These are phyloP conservation scores for Ceratosolen fusciceps DNA, from an alignment of 1,140 invertebrate species.

Conservation along the genomic window DNA sequence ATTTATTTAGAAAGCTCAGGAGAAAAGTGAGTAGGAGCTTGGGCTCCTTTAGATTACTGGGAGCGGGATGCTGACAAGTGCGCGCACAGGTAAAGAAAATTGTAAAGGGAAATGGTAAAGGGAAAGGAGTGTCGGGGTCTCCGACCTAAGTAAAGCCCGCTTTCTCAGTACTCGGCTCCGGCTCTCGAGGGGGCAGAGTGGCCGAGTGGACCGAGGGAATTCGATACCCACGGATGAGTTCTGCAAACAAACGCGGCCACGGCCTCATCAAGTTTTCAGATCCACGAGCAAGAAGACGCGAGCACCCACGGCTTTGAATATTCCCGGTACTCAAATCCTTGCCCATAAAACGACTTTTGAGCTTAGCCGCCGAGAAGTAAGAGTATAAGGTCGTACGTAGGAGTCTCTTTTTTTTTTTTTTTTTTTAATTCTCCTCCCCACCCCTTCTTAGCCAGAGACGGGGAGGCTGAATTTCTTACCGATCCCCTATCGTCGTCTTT, in stretches of 20 bases:
- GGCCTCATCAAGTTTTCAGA: neutral
- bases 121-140: neutral
- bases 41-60: neutral
- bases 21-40: too few relatives aligned
- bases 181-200: neutral
- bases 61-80: too few relatives aligned
- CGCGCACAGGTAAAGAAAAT: neutral
- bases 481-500: neutral
- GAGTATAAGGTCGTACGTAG: too few relatives aligned
- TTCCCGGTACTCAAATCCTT: neutral
- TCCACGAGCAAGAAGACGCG: neutral
- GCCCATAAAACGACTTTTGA: slow-evolving; percentile 27
- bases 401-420: neutral
- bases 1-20: too few relatives aligned
- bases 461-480: slow-evolving; percentile 22
- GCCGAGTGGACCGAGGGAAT: neutral
- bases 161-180: neutral
- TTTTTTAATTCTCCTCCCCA: neutral
- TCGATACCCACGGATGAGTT: slow-evolving; percentile 10
- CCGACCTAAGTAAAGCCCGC: neutral
- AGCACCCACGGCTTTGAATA: slow-evolving; percentile 4
- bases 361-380: neutral
- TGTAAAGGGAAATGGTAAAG: too few relatives aligned
- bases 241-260: neutral
- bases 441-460: neutral